Evolutionary conservation across 2,113 vertebrate genomes (phyloP), one percentile per base, ranked within the genome.

Genomic region (Bufo bufo): DNA sequence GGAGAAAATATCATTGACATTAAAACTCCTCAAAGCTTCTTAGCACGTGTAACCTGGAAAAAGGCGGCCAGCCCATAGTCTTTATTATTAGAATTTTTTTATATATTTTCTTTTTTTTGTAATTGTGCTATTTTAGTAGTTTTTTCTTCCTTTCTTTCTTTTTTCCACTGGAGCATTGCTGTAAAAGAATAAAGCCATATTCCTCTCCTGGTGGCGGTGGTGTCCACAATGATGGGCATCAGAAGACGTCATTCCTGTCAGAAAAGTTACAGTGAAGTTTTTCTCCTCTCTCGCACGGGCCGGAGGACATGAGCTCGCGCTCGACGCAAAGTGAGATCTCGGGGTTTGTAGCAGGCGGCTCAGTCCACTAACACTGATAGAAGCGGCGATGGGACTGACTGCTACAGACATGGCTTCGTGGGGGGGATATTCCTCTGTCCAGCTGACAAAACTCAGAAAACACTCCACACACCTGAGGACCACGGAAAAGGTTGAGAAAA

Each of bases 381-480:
- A 91, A 93, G 93, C 93, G 94, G 92, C 89, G 85, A 78, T 77
- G 93, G 93, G 94, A 94, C 92, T 93, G 92, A 63, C 93, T 93
- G 95, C 95, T 94, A 94, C 93, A 94, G 92, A 95, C 96, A 97
- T 93, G 97, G 97, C 97, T 98, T 97, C 96, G 93, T 96, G 96
- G 61, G 47, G 93, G 96, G 96, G 82, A 5, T 17, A 94, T 93
- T 94, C 93, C 94, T 94, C 94, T 90, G 92, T 94, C 92, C 95
- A 94, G 96, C 92, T 93, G 94, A 94, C 94, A 23, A 93, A 95
- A 95, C 96, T 90, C 91, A 93, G 56, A 93, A 33, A 94, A 94
- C 95, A 93, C 95, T 96, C 96, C 96, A 61, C 72, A 96, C 96
- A 97, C 94, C 97, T 96, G 97, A 97, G 97, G 96, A 97, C 97